These are phyloP conservation scores for Graptemys geographica DNA, from an alignment of 2,797 vertebrate genomes.

Conservation along the genomic window DNA sequence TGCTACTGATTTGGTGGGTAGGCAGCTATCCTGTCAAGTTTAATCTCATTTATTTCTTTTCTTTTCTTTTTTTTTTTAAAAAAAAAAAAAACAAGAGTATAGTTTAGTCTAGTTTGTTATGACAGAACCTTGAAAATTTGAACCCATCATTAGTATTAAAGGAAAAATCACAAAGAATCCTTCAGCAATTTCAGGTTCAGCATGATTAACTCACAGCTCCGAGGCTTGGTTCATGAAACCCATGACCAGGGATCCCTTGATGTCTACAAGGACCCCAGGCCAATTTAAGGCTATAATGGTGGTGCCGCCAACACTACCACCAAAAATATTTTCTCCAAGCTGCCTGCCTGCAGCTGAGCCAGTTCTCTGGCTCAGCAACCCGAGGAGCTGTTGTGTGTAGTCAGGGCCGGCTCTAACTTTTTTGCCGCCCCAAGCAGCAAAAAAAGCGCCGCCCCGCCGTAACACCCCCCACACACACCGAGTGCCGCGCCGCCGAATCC, in stretches of 20 bases:
- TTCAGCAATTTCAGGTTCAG: background rate
- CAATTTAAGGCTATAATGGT: background rate
- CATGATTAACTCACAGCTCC: background rate
- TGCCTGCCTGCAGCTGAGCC: background rate
- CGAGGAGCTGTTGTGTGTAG: background rate
- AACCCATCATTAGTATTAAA: background rate
- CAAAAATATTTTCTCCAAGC: background rate
- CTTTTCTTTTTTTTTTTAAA: no score
- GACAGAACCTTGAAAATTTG: background rate
- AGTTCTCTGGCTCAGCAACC: background rate
- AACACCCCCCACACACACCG: no score
- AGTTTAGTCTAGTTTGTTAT: background rate
- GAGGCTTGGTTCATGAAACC: background rate
- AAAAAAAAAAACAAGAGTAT: no score
- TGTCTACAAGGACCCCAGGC: background rate
- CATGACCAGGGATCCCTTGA: background rate
- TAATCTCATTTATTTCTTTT: no score
- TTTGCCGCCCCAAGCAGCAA: no score
- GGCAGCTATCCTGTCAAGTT: no score
- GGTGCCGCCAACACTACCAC: no score
- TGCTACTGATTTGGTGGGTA: no score
- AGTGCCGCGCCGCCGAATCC: no score
- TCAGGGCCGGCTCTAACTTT: no score
- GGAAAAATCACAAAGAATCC: background rate
- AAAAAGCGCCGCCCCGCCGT: no score